Evolutionary conservation across 2,888 invertebrate genomes (phyloP), one percentile per base, ranked within the genome.

Genomic region (Coremacera marginata): DNA sequence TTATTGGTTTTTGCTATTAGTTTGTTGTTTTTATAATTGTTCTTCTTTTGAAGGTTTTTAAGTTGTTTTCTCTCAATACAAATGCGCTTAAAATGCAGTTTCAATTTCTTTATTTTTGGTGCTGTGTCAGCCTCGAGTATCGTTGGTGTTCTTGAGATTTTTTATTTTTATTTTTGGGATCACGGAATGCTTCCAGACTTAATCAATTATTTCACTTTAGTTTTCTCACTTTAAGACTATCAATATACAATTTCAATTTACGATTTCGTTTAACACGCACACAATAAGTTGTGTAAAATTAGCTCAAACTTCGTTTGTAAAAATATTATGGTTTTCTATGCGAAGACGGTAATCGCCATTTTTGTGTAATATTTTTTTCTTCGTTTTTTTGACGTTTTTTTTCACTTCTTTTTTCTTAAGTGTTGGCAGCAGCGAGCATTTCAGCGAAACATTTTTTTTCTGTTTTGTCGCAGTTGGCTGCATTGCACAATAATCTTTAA

Each of bases 271-370:
- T 37, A 37, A 19, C 16, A 27, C 34, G 9, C 55, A 34, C 51
- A 51, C 57, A 70, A 31, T 60, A 25, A 9, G 9, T 55, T 55
- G 27, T 60, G 25, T 55, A 68, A 68, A 68, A 68, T 27, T 22
- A 22, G 49, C n/a, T 72, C 27, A n/a, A 70, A 57, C 34, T 71
- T 37, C 27, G 68, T 34, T 51, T 62, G 70, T 60, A 70, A 75
- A 75, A 75, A 75, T 75, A 70, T 75, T 75, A 75, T 62, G 70
- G 55, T 71, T 76, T 76, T 71, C 63, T 70, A 63, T 31, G 52
- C 71, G 57, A 55, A 60, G 57, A 68, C 68, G 68, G 49, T 27
- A 75, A 70, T 76, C 62, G 76, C 70, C 70, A 70, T 75, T 75
- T 75, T 75, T 62, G 75, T 70, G 68, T 75, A 70, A 60, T 70